These are phyloP conservation scores for Bubo scandiacus DNA, from an alignment of 2,113 vertebrate genomes.

Conservation along the genomic window DNA sequence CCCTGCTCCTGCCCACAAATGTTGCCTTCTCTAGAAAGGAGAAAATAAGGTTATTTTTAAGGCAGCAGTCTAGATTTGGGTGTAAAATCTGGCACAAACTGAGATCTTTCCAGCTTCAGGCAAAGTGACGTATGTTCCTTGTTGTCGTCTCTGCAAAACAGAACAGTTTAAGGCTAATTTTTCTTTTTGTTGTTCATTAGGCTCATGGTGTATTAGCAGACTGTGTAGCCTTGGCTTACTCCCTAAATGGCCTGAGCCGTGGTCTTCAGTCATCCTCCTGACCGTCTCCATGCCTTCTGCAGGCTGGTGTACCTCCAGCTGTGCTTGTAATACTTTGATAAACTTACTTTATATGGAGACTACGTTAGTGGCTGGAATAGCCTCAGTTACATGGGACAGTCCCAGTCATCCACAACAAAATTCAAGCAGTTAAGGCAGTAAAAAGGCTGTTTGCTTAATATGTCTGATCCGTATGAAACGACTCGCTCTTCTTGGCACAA, in stretches of 20 bases:
- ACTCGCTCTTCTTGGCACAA: rapidly evolving
- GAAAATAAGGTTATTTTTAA: not conserved
- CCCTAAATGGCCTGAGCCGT: not conserved
- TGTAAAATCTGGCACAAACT: not conserved
- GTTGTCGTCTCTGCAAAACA: not conserved
- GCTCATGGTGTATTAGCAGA: not conserved
- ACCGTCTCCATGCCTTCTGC: not conserved
- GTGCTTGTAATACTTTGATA: not conserved
- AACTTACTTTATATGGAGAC: not conserved
- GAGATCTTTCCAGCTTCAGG: not conserved
- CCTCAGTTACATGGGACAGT: not conserved
- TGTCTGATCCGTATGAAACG: rapidly evolving
- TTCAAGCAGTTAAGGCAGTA: not conserved
- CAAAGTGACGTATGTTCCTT: not conserved
- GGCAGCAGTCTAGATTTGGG: not conserved
- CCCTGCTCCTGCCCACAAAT: not conserved
- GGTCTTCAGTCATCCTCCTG: not conserved
- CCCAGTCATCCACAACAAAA: not conserved
- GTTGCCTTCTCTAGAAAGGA: not conserved
- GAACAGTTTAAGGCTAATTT: not conserved
- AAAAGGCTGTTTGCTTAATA: not conserved
- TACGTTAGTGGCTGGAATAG: rapidly evolving
- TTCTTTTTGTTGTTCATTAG: not conserved
- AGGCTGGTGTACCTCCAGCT: not conserved
- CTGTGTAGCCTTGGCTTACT: not conserved